phyloP scores from a whole-genome alignment of 1,140 invertebrate genomes.

The Ceratina calcarata region DNA sequence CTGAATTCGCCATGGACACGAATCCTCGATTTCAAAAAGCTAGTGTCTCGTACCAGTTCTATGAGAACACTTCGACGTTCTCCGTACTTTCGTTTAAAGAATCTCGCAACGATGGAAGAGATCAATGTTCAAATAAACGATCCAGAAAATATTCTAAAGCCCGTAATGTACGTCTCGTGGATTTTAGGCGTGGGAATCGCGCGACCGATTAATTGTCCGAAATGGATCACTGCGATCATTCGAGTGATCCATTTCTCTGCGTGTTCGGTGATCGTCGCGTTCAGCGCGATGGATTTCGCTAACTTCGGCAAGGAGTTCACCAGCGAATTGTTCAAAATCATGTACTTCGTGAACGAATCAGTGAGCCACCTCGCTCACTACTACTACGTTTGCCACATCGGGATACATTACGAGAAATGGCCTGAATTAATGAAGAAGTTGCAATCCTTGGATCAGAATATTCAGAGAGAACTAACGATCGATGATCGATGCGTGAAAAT shows the following conservation, averaged over 20 bases:
- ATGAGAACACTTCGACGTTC: background rate
- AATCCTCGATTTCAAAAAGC: background rate
- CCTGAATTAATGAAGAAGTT: conserved; percentile 61
- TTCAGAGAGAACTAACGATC: conserved; percentile 43
- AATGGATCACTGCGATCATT: conserved; percentile 50
- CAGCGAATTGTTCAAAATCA: conserved; percentile 69
- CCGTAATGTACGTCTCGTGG: conserved; percentile 62
- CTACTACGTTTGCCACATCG: conserved; percentile 67
- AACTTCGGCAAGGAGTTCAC: conserved; percentile 63
- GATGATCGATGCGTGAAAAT: conserved; percentile 45
- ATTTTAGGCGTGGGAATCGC: conserved; percentile 62
- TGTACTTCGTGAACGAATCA: conserved; percentile 68
- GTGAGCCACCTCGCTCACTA: conserved; percentile 65
- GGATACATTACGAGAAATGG: conserved; percentile 64
- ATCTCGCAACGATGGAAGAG: conserved; percentile 47
- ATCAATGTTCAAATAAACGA: conserved; percentile 55
- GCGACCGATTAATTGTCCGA: conserved; percentile 49
- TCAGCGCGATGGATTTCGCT: conserved; percentile 66
- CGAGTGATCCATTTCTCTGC: conserved; percentile 61
- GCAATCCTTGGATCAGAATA: conserved; percentile 54
- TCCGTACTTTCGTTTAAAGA: background rate
- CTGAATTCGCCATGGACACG: background rate
- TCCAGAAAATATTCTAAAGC: conserved; percentile 53
- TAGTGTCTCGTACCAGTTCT: background rate
- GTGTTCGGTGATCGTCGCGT: conserved; percentile 66